Conservation (phyloP, 2,113 vertebrate genomes). For the Dolichotis patagonum region DNA sequence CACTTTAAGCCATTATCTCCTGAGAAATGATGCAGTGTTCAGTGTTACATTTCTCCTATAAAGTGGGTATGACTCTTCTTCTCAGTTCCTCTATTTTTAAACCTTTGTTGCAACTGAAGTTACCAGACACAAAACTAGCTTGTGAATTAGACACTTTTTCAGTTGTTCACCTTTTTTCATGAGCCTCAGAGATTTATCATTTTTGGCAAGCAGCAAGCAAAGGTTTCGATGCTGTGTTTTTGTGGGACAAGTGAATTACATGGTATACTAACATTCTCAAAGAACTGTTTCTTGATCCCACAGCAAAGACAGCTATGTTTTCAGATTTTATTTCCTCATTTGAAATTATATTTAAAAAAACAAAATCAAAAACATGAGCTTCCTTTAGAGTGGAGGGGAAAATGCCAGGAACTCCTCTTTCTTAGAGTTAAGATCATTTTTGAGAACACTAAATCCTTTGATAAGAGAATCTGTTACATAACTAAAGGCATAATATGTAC, state of each 20-base stretch:
- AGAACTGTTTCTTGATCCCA: not conserved
- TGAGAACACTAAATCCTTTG: slow-evolving; percentile 49
- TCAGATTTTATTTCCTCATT: slow-evolving; percentile 55
- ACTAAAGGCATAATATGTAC: not conserved
- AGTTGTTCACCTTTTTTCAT: not conserved
- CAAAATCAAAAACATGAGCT: slow-evolving; percentile 28
- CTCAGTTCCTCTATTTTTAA: slow-evolving; percentile 74
- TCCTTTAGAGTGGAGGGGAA: not conserved
- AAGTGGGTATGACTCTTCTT: slow-evolving; percentile 48
- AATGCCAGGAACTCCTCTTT: slow-evolving; percentile 27
- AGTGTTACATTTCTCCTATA: slow-evolving; percentile 28
- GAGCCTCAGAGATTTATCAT: not conserved
- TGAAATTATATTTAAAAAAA: slow-evolving; percentile 57
- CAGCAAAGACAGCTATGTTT: slow-evolving; percentile 30
- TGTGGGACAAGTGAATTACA: not conserved
- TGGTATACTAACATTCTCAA: not conserved
- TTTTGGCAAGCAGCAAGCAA: slow-evolving; percentile 47
- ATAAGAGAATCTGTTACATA: slow-evolving; percentile 37
- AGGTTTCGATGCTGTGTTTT: slow-evolving; percentile 2
- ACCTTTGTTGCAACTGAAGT: slow-evolving; percentile 36
- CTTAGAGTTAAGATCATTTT: slow-evolving; percentile 25
- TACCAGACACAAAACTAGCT: slow-evolving; percentile 22
- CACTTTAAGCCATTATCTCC: not conserved
- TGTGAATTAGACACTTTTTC: slow-evolving; percentile 46
- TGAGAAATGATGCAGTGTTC: not conserved